Base-by-base conservation (phyloP, 2,113 vertebrate species). In the Cochlearius cochlearius region DNA sequence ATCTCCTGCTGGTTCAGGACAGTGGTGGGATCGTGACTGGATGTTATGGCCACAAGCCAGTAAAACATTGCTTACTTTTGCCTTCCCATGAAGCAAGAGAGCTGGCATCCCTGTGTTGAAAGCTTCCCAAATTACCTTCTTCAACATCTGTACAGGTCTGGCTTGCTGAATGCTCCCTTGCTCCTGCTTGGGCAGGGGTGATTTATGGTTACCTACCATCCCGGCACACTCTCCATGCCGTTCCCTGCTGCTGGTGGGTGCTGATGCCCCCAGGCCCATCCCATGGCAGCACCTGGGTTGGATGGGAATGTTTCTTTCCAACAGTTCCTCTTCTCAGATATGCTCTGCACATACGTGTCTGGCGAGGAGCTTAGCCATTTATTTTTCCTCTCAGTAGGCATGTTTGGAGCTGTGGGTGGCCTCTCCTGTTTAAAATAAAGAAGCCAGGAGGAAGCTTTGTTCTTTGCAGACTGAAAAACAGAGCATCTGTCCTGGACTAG, bases 371-470 rank as follows among this genome's bases (percentile, higher is more conserved):
- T 97, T 56, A 91, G 95, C 75, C 97, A 99, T 99, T 99, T 99
- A 98, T 99, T 99, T 99, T 98, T 98, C 97, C 98, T 98, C 98
- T 97, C 97, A 20, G 92, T 97, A 96, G 98, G 98, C 97, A 86
- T 95, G 96, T 94, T 97, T 89, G 30, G 96, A 98, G 95, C 98
- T 97, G 98, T 98, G 98, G 98, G 99, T 99, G 99, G 99, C 98
- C 98, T 92, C 96, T 95, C 88, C 95, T 97, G 97, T 98, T 98
- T 98, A 98, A 98, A 98, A 98, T 97, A 97, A 97, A 94, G 91
- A 77, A 80, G 62, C 71, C 95, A 97, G 97, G 97, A 98, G 98
- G 97, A 98, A 98, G 97, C 96, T 96, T 98, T 98, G 98, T 96
- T 95, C 98, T 98, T 95, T 98, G 94, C 98, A 76, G 80, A 32